These are phyloP conservation scores for Bos indicus DNA, from an alignment of 2,113 vertebrate genomes.

Conservation along the genomic window DNA sequence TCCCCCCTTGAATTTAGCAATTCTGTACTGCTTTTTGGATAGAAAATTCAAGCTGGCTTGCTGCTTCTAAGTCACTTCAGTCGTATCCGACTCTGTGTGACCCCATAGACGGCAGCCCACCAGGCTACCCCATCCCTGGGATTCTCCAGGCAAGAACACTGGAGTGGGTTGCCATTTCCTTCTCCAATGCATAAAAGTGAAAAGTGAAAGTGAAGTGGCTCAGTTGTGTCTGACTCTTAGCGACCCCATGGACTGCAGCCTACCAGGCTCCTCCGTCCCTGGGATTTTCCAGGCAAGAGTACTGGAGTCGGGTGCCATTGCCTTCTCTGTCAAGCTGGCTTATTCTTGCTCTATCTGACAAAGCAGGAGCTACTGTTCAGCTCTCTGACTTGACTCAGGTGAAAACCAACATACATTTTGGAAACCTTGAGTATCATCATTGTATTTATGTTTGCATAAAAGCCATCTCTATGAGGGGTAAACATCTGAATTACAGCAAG, in stretches of 20 bases:
- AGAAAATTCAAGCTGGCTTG: neutral
- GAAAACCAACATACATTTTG: neutral
- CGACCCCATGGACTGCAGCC: too few species aligned
- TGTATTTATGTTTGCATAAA: neutral
- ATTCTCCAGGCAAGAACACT: too few species aligned
- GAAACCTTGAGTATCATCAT: neutral
- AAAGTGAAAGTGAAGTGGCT: too few species aligned
- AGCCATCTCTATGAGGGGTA: neutral
- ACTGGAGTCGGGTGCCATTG: too few species aligned
- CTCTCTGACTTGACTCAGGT: neutral
- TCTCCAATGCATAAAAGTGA: too few species aligned
- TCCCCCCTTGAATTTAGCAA: neutral
- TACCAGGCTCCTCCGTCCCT: too few species aligned
- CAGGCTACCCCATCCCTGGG: too few species aligned
- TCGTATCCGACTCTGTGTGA: accelerated
- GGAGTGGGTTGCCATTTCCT: too few species aligned
- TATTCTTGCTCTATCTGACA: neutral
- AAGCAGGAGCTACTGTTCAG: neutral
- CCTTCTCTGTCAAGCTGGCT: neutral
- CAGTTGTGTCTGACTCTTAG: too few species aligned
- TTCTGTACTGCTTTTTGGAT: neutral
- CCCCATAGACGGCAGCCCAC: too few species aligned
- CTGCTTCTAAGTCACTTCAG: too few species aligned
- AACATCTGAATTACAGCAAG: neutral
- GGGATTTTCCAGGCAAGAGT: too few species aligned